Conservation (phyloP, 2,113 vertebrate genomes). For the Amblyornis subalaris region DNA sequence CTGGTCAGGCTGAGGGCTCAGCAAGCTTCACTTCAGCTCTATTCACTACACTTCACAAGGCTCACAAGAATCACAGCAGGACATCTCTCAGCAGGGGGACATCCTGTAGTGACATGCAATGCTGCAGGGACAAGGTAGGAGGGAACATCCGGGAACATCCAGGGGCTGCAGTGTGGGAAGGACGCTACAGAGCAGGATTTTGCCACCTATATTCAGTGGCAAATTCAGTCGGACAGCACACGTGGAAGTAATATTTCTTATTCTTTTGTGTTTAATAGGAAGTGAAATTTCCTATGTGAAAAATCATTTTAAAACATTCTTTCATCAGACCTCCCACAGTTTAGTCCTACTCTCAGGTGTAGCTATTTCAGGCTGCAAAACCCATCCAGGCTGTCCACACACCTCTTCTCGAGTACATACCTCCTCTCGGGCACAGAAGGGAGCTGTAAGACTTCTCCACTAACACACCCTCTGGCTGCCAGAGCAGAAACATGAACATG, state of each 20-base stretch:
- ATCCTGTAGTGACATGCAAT: neutral
- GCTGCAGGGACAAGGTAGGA: neutral
- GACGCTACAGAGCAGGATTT: neutral
- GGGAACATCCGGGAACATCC: neutral
- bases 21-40: neutral
- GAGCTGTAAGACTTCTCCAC: constrained; percentile 61
- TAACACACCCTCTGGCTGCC: constrained; percentile 63
- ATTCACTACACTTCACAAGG: fast-evolving
- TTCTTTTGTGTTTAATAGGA: neutral
- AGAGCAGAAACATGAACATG: neutral
- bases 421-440: constrained; percentile 62
- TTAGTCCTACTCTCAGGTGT: neutral
- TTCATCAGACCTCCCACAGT: neutral
- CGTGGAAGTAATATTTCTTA: neutral
- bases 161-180: neutral
- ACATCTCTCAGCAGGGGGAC: neutral
- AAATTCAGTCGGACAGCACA: neutral
- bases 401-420: constrained; percentile 53
- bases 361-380: neutral
- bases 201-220: neutral
- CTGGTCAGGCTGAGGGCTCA: neutral
- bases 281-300: neutral
- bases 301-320: neutral
- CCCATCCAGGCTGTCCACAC: neutral
- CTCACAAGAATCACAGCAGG: neutral